phyloP scores from a whole-genome alignment of 2,113 vertebrate species.

The Nannospalax galili region DNA sequence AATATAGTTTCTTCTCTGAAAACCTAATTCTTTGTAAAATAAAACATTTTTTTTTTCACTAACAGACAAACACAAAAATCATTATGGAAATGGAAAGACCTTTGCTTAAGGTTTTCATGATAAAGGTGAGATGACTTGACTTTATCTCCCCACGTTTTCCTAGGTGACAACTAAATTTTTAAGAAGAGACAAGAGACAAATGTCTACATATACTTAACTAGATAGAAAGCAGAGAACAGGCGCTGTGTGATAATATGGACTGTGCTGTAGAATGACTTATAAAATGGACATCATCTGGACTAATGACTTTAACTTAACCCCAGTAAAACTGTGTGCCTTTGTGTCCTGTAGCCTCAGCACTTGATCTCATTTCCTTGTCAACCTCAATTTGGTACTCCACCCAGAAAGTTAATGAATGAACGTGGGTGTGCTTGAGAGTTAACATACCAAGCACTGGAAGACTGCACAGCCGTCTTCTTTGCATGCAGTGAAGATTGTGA shows the following conservation, averaged over 20 bases:
- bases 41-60: not conserved
- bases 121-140: not conserved
- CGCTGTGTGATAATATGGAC: not conserved
- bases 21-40: conserved; percentile 13
- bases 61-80: not conserved
- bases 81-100: not conserved
- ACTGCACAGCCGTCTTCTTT: too few species aligned
- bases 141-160: not conserved
- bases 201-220: not conserved
- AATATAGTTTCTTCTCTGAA: not conserved
- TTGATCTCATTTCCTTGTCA: too few species aligned
- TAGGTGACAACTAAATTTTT: conserved; percentile 4
- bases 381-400: too few species aligned
- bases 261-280: too few species aligned
- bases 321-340: too few species aligned
- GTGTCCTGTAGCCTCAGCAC: too few species aligned
- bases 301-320: too few species aligned
- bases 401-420: too few species aligned
- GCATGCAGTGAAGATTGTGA: too few species aligned
- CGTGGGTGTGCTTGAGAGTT: too few species aligned
- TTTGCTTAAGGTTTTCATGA: conserved; percentile 30
- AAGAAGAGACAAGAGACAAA: not conserved
- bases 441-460: too few species aligned
- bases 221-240: not conserved
- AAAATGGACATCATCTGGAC: too few species aligned